Conservation (phyloP, 2,888 invertebrate genomes). For the Morpho achilles region DNA sequence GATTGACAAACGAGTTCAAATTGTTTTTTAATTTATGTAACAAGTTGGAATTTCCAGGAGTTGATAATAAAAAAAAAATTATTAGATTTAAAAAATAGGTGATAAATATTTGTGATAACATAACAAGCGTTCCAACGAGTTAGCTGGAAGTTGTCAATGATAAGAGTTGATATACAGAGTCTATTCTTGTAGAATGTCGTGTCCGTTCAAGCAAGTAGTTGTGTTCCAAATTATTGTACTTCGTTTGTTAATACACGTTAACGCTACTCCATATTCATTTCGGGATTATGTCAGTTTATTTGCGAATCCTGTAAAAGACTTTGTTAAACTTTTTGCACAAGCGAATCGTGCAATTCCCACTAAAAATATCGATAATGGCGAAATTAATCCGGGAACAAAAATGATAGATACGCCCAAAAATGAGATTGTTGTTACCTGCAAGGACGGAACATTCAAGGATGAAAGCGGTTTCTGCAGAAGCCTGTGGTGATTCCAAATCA, state of each 20-base stretch:
- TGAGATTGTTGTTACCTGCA: slow-evolving; percentile 35
- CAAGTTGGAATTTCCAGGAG: not conserved
- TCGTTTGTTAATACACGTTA: slow-evolving; percentile 43
- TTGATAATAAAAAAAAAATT: not conserved
- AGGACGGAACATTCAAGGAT: slow-evolving; percentile 43
- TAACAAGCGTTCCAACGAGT: slow-evolving; percentile 13
- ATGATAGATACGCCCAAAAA: slow-evolving; percentile 65
- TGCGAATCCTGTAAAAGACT: slow-evolving; percentile 58
- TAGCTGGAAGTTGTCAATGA: slow-evolving; percentile 26
- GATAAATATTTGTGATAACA: slow-evolving; percentile 20
- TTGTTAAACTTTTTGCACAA: slow-evolving; percentile 35
- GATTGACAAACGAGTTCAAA: no score
- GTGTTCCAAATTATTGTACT: slow-evolving; percentile 46
- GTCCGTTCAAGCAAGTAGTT: slow-evolving; percentile 52
- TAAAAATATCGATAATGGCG: slow-evolving; percentile 22
- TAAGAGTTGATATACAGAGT: slow-evolving; percentile 46
- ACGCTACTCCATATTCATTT: slow-evolving; percentile 41
- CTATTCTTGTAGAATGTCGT: slow-evolving; percentile 61
- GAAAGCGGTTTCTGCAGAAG: slow-evolving; percentile 56
- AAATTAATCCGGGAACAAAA: slow-evolving; percentile 24
- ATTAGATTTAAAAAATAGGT: slow-evolving; percentile 5
- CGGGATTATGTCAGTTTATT: slow-evolving; percentile 53
- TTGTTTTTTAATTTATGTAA: no score
- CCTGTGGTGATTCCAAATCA: slow-evolving; percentile 47
- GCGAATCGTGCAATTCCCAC: slow-evolving; percentile 2